Evolutionary conservation across 1,140 invertebrate genomes (phyloP).

Genomic region (Drosophila ogumai): DNA sequence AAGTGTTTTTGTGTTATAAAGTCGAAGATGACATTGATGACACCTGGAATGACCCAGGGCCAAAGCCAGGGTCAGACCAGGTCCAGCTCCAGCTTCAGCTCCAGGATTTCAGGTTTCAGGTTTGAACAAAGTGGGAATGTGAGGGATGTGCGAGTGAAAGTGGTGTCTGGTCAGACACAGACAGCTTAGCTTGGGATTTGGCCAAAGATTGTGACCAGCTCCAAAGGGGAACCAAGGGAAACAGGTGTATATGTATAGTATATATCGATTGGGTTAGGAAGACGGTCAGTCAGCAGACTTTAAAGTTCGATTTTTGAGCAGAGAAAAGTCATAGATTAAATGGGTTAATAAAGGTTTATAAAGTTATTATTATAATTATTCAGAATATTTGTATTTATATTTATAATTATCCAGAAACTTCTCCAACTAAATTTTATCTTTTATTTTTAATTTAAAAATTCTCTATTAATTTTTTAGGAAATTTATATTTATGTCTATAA

Average conservation of each 20-base stretch:
- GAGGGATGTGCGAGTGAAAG: neutral
- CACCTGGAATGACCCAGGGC: slow-evolving; percentile 69
- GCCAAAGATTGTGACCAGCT: slow-evolving; percentile 21
- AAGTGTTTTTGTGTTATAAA: slow-evolving; percentile 84
- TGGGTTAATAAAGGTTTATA: neutral
- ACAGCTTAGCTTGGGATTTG: slow-evolving; percentile 58
- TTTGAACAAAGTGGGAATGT: neutral
- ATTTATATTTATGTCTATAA: too few relatives aligned
- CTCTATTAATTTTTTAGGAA: too few relatives aligned
- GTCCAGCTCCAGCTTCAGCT: too few relatives aligned
- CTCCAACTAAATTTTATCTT: too few relatives aligned
- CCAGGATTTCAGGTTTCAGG: neutral
- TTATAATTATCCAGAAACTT: too few relatives aligned
- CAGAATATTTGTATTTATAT: too few relatives aligned
- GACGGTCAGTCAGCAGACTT: neutral
- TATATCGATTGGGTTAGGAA: neutral
- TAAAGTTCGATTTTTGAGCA: neutral
- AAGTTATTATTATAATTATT: too few relatives aligned
- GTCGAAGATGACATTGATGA: slow-evolving; percentile 83
- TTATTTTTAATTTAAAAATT: too few relatives aligned
- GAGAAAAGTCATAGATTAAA: neutral
- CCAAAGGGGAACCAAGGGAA: neutral
- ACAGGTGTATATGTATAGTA: neutral
- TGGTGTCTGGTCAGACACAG: slow-evolving; percentile 42
- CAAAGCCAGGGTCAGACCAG: neutral